Conservation (phyloP, 2,113 vertebrate species). For the Typhlomys cinereus region DNA sequence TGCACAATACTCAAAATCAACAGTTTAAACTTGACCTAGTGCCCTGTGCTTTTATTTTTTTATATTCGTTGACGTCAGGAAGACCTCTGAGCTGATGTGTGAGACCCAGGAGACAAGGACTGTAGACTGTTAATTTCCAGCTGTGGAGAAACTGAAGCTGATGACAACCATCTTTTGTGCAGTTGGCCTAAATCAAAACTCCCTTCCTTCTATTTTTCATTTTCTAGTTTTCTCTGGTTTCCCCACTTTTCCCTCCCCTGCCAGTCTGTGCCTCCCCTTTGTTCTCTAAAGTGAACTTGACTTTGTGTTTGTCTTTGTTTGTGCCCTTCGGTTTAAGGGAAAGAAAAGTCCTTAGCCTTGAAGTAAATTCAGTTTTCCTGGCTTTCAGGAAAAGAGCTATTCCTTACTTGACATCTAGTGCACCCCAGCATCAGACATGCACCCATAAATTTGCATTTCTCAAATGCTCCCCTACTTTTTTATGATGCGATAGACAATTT, state of each 20-base stretch:
- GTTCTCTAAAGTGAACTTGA: slow-evolving; percentile 12
- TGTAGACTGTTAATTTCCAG: not conserved
- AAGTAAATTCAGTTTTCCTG: slow-evolving; percentile 28
- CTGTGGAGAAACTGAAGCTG: not conserved
- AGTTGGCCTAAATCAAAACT: slow-evolving; percentile 33
- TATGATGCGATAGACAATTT: slow-evolving; percentile 44
- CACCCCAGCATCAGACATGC: not conserved
- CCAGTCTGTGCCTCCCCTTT: not conserved
- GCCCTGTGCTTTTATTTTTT: not conserved
- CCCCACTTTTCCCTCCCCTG: not conserved
- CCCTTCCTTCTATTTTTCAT: not conserved
- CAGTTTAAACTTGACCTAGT: too few relatives aligned
- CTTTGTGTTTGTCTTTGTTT: not conserved
- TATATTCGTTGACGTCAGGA: not conserved
- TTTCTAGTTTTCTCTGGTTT: not conserved
- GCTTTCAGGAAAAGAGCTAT: slow-evolving; percentile 40
- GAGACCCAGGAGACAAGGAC: not conserved
- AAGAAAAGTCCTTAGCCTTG: slow-evolving; percentile 15
- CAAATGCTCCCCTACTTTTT: slow-evolving; percentile 35
- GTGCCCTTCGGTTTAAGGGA: not conserved
- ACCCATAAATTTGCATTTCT: slow-evolving; percentile 61
- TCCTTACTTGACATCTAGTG: slow-evolving; percentile 53
- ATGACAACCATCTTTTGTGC: not conserved
- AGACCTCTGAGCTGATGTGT: not conserved
- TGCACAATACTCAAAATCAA: too few relatives aligned